Evolutionary conservation across 2,797 vertebrate species (phyloP), one percentile per base, ranked within the genome.

Genomic region (Acridotheres tristis): DNA sequence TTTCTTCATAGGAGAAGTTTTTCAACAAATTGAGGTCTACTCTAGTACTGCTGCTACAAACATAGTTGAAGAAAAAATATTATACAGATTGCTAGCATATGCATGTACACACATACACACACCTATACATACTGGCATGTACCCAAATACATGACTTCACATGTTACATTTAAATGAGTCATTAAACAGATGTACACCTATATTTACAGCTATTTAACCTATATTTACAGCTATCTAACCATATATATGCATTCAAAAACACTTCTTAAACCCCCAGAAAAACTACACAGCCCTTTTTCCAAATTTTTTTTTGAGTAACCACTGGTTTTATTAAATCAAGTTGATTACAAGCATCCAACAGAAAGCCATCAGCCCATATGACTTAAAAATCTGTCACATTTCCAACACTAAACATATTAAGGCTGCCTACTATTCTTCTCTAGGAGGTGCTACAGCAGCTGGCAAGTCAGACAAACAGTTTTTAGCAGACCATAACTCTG

Each of bases 231-330:
- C 40, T 40, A 40, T 40, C 40, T 40, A 40, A 40, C 40, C 16
- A 65, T 1, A 53, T 30, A n/a, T 7, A 26, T 12, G 27, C 19
- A 25, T 7, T 45, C 59, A 6, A 67, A 69, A 91, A 45, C 2
- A 32, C 18, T 50, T 53, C 11, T n/a, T 36, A 23, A 48, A 48
- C 2, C 5, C 18, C 40, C 32, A 38, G 34, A 13, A 57, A 8
- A 25, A 0, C 5, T 23, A 5, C 40, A 27, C 2, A 21, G 1
- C 5, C 10, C 4, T 40, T 89, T 66, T 32, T 11, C 26, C 3
- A 71, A 50, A 9, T 5, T 53, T 57, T 40, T 42, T 55, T 53
- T 72, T 42, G 22, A 47, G 19, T 73, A 88, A 62, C 29, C 9
- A 30, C 29, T 66, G 3, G 7, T 83, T 85, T 81, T 85, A 66